These are phyloP conservation scores for Lycaena phlaeas DNA, from an alignment of 2,888 invertebrate genomes.

Conservation along the genomic window DNA sequence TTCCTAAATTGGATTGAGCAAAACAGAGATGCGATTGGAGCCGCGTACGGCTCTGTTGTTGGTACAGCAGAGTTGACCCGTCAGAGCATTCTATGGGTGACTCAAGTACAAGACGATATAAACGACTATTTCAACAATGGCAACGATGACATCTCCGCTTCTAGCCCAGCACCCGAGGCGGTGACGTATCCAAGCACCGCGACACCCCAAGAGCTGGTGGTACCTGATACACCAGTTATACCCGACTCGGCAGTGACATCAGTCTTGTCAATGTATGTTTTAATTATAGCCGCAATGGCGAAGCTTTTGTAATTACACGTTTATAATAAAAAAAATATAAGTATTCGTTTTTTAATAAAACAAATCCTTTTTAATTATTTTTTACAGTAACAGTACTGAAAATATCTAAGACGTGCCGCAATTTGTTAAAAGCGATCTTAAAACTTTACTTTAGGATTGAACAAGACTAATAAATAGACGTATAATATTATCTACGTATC, in stretches of 20 bases:
- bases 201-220: slow-evolving; percentile 20
- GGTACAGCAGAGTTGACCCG: slow-evolving; percentile 27
- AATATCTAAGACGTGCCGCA: no score
- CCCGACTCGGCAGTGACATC: slow-evolving; percentile 37
- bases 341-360: no score
- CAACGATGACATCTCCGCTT: slow-evolving; percentile 16
- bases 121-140: slow-evolving; percentile 32
- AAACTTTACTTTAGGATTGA: no score
- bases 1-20: slow-evolving; percentile 41
- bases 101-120: slow-evolving; percentile 29
- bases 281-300: slow-evolving; percentile 29
- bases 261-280: slow-evolving; percentile 29
- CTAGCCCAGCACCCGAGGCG: slow-evolving; percentile 16
- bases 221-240: slow-evolving; percentile 38
- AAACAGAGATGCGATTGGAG: slow-evolving; percentile 27
- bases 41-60: slow-evolving; percentile 24
- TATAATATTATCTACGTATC: no score
- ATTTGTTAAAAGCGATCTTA: no score
- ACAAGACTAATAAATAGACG: no score
- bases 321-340: no score
- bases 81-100: slow-evolving; percentile 33
- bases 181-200: slow-evolving; percentile 21
- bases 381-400: no score
- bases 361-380: no score
- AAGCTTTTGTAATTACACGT: no score